phyloP scores from a whole-genome alignment of 2,113 vertebrate species.

The Colius striatus region DNA sequence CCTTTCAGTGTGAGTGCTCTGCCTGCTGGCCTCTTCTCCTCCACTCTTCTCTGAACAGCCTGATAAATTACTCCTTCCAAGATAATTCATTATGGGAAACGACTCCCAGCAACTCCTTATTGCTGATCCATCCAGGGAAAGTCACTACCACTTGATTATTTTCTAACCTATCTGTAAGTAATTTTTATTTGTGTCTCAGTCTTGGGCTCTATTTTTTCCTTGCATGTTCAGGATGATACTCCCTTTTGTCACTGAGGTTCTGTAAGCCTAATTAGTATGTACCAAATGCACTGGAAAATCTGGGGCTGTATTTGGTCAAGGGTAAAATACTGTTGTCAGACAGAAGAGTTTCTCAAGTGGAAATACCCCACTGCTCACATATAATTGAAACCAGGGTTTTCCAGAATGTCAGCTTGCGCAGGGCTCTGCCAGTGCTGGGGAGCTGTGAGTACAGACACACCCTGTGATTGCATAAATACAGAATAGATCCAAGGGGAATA shows the following conservation, averaged over 20 bases:
- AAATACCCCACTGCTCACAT: neutral
- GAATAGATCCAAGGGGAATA: neutral
- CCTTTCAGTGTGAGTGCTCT: neutral
- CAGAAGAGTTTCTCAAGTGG: neutral
- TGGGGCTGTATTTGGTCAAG: neutral
- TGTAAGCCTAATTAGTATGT: neutral
- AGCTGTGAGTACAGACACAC: neutral
- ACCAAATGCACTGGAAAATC: neutral
- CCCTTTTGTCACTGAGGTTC: neutral
- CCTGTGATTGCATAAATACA: neutral
- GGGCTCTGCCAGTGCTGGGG: neutral
- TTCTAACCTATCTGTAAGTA: neutral
- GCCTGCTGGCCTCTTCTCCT: neutral
- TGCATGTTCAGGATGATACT: neutral
- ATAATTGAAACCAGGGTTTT: constrained; percentile 31
- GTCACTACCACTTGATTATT: neutral
- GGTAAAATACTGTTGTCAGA: neutral
- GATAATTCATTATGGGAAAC: neutral
- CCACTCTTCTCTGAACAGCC: neutral
- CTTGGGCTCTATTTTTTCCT: neutral
- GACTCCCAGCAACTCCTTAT: neutral
- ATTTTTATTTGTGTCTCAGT: neutral
- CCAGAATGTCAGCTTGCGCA: rapidly evolving
- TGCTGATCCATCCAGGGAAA: neutral
- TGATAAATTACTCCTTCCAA: neutral